Conservation (phyloP, 2,888 invertebrate species). For the Rambutsinella grinnellia region DNA sequence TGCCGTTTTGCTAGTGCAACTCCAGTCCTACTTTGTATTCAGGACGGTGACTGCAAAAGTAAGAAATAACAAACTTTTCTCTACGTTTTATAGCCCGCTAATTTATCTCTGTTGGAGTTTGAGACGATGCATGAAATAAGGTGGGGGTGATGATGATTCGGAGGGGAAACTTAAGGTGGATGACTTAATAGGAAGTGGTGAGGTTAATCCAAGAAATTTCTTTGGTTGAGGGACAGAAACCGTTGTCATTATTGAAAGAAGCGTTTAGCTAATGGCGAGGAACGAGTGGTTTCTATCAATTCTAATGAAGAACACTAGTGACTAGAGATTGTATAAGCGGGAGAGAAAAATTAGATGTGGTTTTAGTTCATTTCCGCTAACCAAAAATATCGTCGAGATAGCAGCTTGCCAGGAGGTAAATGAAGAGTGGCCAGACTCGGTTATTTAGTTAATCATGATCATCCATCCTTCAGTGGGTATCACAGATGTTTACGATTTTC, state of each 20-base stretch:
- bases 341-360: too few species aligned
- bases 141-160: slow-evolving; percentile 18
- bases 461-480: neutral
- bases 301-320: neutral
- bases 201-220: neutral
- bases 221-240: neutral
- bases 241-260: neutral
- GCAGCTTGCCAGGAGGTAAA: neutral
- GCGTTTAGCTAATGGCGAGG: too few species aligned
- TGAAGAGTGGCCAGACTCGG: neutral
- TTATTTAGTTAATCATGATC: neutral
- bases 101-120: slow-evolving; percentile 42
- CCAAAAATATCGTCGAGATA: too few species aligned
- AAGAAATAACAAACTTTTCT: too few species aligned
- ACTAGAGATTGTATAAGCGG: neutral
- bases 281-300: neutral
- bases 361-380: too few species aligned
- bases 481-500: neutral
- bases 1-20: too few species aligned
- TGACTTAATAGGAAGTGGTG: neutral
- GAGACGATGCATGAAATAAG: slow-evolving; percentile 52
- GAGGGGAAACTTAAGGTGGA: too few species aligned
- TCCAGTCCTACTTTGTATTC: slow-evolving; percentile 1
- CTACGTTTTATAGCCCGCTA: slow-evolving; percentile 10
- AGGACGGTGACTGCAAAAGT: neutral